Evolutionary conservation across 2,888 invertebrate species (phyloP).

Genomic region (Ischnura elegans): DNA sequence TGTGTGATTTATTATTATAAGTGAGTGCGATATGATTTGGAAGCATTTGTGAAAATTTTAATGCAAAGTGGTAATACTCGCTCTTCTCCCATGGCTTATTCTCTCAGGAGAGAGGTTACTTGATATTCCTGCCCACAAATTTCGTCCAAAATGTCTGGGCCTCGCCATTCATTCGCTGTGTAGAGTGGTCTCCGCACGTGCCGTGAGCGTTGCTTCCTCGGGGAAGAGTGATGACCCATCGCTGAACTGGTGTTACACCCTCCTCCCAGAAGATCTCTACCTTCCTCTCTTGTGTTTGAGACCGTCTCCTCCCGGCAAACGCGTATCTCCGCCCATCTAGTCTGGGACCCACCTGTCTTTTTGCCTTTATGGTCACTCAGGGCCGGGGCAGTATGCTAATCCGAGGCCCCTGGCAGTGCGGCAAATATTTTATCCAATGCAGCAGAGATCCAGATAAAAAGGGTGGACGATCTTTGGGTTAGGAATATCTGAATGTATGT

Average conservation of each 20-base stretch:
- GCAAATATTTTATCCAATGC: neutral
- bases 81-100: too few species aligned
- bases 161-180: neutral
- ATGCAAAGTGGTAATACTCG: too few species aligned
- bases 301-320: neutral
- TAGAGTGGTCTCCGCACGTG: neutral
- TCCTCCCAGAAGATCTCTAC: neutral
- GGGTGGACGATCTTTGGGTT: neutral
- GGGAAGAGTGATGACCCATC: neutral
- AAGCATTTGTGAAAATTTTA: too few species aligned
- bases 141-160: neutral
- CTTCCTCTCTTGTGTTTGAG: neutral
- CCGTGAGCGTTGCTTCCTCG: neutral
- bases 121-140: neutral
- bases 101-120: too few species aligned
- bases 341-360: neutral
- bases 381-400: slow-evolving; percentile 16
- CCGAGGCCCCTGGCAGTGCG: neutral
- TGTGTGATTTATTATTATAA: too few species aligned
- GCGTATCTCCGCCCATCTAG: neutral
- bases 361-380: neutral
- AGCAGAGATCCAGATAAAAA: neutral
- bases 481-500: neutral
- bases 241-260: neutral
- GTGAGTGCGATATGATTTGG: too few species aligned